Percentiles rank a stretch among this genome's conserved stretches.
phyloP scores from a whole-genome alignment of 2,113 vertebrate genomes.

The Eptesicus fuscus region DNA sequence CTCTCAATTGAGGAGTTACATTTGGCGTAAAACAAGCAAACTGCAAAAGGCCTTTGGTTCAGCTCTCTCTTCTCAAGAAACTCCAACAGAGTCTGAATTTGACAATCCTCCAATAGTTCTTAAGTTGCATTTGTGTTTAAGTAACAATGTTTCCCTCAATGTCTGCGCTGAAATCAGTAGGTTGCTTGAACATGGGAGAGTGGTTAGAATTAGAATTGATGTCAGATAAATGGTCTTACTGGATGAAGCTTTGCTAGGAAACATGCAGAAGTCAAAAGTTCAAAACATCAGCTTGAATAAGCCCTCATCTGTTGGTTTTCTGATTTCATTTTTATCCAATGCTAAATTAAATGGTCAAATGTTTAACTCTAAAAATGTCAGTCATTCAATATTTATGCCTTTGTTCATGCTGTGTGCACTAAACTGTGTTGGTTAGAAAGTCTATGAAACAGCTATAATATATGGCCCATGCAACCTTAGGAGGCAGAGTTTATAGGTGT shows the following conservation, averaged over 20 bases:
- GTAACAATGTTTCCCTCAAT: background rate
- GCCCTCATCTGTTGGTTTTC: background rate
- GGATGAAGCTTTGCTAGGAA: background rate
- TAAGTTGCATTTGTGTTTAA: background rate
- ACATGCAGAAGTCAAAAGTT: background rate
- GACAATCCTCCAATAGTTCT: background rate
- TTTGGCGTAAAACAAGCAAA: background rate
- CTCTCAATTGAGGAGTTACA: background rate
- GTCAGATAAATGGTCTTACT: background rate
- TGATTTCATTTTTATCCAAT: background rate
- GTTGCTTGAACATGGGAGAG: background rate
- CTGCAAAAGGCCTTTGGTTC: background rate
- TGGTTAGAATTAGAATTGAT: background rate
- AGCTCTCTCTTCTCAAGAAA: background rate
- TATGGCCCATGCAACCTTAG: background rate
- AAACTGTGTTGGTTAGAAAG: background rate
- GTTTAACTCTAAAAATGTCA: constrained; percentile 21
- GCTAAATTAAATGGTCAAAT: background rate
- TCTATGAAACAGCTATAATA: background rate
- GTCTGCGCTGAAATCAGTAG: background rate
- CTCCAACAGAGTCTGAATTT: background rate
- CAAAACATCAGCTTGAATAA: background rate
- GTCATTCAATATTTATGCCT: background rate
- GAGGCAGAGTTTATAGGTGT: background rate
- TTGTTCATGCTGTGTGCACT: background rate